Base-by-base conservation (phyloP, 2,797 vertebrate species). In the Cossypha heuglini region DNA sequence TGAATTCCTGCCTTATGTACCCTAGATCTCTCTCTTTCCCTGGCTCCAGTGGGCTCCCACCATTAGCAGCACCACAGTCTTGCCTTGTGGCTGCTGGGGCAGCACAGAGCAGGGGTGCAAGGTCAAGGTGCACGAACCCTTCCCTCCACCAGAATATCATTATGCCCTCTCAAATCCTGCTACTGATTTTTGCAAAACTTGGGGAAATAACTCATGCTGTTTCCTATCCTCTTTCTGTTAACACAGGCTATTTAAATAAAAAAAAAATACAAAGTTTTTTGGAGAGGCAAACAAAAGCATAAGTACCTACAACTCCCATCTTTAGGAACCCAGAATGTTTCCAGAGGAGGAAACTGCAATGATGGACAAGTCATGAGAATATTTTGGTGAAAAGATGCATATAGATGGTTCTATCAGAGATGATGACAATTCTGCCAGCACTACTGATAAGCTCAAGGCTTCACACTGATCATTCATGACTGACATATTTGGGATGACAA, bases 221-320 rank as follows among this genome's bases (percentile, higher is more conserved):
- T 38, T 15, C n/a, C 40, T 28, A 31, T 3, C 7, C 8, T 45
- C 38, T 14, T 84, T 77, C 38, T 54, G 12, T 40, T 68, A 35
- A 69, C 73, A 78, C 3, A 3, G 14, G 20, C 6, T 43, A 58
- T 40, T 74, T 35, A 79, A 78, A 52, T 46, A 11, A 28, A 57
- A 52, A 57, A 52, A 25, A 16, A 43, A 35, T 2, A 6, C 6
- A 0, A 37, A 29, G 8, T 2, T 42, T 91, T 72, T 72, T 33
- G 17, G 18, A 82, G 35, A 29, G 17, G 22, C 4, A 76, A 84
- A 22, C 38, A 48, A 79, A 72, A 82, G 40, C 1, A 0, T 5
- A 25, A 48, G 11, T 26, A 42, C 6, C 15, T 45, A 21, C 3
- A 37, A n/a, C 29, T 61, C 45, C 24, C 0, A 0, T 29, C 51